Base-by-base conservation (phyloP, 2,888 invertebrate species). In the Sarcophaga variegata region DNA sequence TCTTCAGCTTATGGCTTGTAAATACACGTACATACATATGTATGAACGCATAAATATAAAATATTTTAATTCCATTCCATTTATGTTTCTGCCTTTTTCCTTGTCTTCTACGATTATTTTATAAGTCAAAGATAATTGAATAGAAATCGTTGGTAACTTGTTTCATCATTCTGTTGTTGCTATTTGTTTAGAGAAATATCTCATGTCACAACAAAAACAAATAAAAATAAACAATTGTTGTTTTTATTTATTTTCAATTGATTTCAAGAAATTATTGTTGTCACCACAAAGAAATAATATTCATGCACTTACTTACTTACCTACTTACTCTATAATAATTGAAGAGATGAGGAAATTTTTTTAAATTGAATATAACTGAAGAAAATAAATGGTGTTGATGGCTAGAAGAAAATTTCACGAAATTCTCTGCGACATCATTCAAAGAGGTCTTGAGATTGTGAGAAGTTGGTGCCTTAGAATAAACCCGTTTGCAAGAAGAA, bases 1-100 rank as follows among this genome's bases (percentile, higher is more conserved):
- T 72, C 54, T 45, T 62, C 25, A 67, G 84, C 66, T 81, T 77
- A 80, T 71, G 76, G 69, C 67, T 20, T 47, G 80, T 22, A 71
- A 74, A 70, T 10, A 47, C 12, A 22, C 63, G n/a, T 64, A 20
- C 60, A 6, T 71, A 59, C 6, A 27, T 47, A 59, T 37, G 37
- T 37, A 37, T 69, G 47, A 69, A 71, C 54, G 54, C 49, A 71
- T 71, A n/a, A 25, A 71, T 27, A 54, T 54, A 27, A 8, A 22
- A 25, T 69, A 12, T 17, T 10, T 71, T 22, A 8, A 14, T 70
- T 17, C 37, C 37, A 37, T 37, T 37, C 2, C 37, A 37, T 37
- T 37, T 10, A 0, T 25, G 8, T 37, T 37, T 37, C 8, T 37
- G 8, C 37, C 37, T n/a, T 69, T 14, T 67, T 59, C 27, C 22